Base-by-base conservation (phyloP, 1,140 invertebrate species). In the Plodia interpunctella region DNA sequence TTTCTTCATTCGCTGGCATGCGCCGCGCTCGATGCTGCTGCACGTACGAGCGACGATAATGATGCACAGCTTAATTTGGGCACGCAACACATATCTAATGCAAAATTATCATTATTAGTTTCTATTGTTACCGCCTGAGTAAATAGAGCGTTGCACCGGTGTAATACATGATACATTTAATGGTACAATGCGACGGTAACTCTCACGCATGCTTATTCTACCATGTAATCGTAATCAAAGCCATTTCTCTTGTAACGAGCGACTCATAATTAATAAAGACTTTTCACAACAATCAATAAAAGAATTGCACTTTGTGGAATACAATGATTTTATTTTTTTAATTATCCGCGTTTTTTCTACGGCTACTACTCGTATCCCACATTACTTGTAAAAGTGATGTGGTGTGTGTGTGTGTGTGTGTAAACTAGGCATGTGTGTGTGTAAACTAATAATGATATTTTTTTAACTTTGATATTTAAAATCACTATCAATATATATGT, bases 31-130 rank as follows among this genome's bases (percentile, higher is more conserved):
- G 56, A 70, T 68, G n/a, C 68, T 55, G 49, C 57, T 65, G 67
- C 72, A 77, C 70, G 65, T 72, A 73, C 69, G 67, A 72, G 70
- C 70, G 64, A 64, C 58, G 62, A 67, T 67, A 70, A 64, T 57
- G 65, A 69, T 75, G 67, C 68, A 70, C 62, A n/a, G 66, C 63
- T 67, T 70, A 44, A 57, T 59, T 59, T 49, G 57, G 60, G 70
- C 75, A 77, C 67, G 72, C 74, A 76, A 76, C 68, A 66, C 61
- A 68, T 67, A 80, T 80, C 82, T 86, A 84, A 81, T 80, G 72
- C 63, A 74, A 65, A 83, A 78, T 76, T 66, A 82, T 77, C 74
- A 71, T 80, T 84, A 84, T 83, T 84, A 80, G 73, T 87, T 86
- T 84, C 83, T 81, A 83, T 81, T 81, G 76, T 86, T 78, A 73